Evolutionary conservation across 2,113 vertebrate genomes (phyloP).

Genomic region (Sprattus sprattus): DNA sequence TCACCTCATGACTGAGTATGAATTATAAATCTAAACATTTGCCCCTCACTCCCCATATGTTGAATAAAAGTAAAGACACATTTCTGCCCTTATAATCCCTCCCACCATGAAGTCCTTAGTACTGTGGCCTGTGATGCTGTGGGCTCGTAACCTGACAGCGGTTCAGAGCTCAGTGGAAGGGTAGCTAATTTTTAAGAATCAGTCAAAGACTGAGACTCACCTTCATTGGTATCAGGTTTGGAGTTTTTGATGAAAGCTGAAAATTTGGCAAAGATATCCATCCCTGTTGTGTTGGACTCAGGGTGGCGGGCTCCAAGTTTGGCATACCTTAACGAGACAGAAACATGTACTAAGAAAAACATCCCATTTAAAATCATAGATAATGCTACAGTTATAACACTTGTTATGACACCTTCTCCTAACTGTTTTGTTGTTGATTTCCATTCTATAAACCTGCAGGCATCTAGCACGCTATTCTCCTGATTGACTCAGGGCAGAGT

Average conservation of each 20-base stretch:
- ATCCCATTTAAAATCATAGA: neutral
- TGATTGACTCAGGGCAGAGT: too few species aligned
- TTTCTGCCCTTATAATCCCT: too few species aligned
- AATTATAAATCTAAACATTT: neutral
- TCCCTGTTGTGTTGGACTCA: slow-evolving; percentile 95
- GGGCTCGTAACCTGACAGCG: neutral
- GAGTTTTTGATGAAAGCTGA: slow-evolving; percentile 98
- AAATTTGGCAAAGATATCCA: slow-evolving; percentile 99
- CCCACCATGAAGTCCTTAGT: too few species aligned
- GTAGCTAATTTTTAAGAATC: neutral
- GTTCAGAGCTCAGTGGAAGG: neutral
- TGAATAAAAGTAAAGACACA: too few species aligned
- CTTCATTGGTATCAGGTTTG: slow-evolving; percentile 92
- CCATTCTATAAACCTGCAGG: too few species aligned
- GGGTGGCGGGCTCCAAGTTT: slow-evolving; percentile 92
- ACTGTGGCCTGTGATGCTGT: neutral
- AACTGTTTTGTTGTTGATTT: too few species aligned
- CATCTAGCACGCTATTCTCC: too few species aligned
- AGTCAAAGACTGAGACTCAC: slow-evolving; percentile 61
- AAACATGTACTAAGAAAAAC: neutral
- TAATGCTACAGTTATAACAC: neutral
- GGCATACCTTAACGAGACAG: slow-evolving; percentile 49
- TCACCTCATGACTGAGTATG: neutral
- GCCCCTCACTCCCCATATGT: neutral
- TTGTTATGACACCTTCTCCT: neutral